Evolutionary conservation across 2,797 vertebrate species (phyloP).

Genomic region (Girardinus metallicus): DNA sequence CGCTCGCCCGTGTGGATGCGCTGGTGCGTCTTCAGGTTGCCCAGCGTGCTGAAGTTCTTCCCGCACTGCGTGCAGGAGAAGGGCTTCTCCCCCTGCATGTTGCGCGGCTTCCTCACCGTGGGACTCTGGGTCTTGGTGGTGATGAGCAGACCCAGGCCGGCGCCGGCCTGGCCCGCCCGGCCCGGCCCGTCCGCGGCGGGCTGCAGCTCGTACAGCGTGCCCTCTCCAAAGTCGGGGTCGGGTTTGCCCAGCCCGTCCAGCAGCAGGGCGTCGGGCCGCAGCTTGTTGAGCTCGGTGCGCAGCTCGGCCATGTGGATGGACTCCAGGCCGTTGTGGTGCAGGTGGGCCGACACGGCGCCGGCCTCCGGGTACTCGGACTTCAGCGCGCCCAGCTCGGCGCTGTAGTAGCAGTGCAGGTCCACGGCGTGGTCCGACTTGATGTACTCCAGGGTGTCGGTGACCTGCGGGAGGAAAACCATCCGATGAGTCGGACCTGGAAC

Average conservation of each 20-base stretch:
- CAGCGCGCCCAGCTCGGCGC: conserved; percentile 73
- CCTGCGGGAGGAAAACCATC: conserved; percentile 40
- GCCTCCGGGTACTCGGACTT: conserved; percentile 73
- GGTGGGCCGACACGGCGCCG: conserved; percentile 64
- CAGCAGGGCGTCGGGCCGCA: conserved; percentile 74
- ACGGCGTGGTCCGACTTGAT: conserved; percentile 83
- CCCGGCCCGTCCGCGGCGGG: conserved; percentile 30
- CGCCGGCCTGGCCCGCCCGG: conserved; percentile 23
- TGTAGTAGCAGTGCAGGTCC: conserved; percentile 84
- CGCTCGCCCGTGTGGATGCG: conserved; percentile 84
- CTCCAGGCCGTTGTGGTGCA: conserved; percentile 77
- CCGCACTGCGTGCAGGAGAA: conserved; percentile 84
- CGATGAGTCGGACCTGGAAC: background rate
- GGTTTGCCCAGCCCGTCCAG: conserved; percentile 73
- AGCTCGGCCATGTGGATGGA: conserved; percentile 86
- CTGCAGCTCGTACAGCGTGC: conserved; percentile 71
- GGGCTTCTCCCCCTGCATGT: conserved; percentile 81
- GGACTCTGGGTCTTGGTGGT: conserved; percentile 44
- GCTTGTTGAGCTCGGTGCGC: conserved; percentile 83
- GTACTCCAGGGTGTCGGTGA: conserved; percentile 83
- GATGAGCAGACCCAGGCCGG: conserved; percentile 24
- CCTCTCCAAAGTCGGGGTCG: conserved; percentile 69
- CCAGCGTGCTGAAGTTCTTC: conserved; percentile 85
- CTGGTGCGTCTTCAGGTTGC: conserved; percentile 85
- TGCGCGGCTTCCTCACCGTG: conserved; percentile 74